Base-by-base conservation (phyloP, 2,888 invertebrate species). In the Noctua comes region DNA sequence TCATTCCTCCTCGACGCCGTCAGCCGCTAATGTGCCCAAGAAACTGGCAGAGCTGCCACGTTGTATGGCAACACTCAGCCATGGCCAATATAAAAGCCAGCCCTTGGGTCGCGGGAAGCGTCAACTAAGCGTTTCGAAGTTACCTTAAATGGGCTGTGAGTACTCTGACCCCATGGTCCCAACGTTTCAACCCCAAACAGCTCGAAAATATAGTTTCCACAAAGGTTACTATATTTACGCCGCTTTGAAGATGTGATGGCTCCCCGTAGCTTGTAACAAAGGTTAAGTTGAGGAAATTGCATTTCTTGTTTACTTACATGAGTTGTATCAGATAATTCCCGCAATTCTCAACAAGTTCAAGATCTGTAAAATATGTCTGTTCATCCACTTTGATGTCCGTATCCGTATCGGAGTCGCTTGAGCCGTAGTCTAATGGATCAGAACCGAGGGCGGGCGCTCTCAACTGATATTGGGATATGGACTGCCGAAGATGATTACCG, bases 281-380 rank as follows among this genome's bases (percentile, higher is more conserved):
- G 36, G 13, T 16, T 11, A 0, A 36, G 11, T 11, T 40, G 27
- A 6, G 4, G 24, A 48, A 27, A 18, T 8, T 62, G 3, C 18
- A 62, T 62, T 62, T 62, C 62, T 31, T 62, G 31, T 31, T 62
- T 46, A 78, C 84, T 84, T 68, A 84, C 84, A 79, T 79, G 40
- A 48, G 69, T 59, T 2, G 69, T 46, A 13, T 86, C 69, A 84
- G 76, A 68, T 86, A 84, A 31, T 40, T 79, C 2, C 69, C 86
- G 2, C 86, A 86, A n/a, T 79, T 66, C 13, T 84, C 84, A 6
- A 79, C 11, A 1, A 86, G 51, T 59, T 75, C 70, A 21, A 84
- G 79, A 48, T 83, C 73, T 1, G 64, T 66, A 54, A 8, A 73
- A 76, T 79, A 83, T 10, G 86, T 73, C 24, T 48, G 40, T 18